Evolutionary conservation across 2,888 invertebrate genomes (phyloP), one percentile per base, ranked within the genome.

Genomic region (Lydus trimaculatus): DNA sequence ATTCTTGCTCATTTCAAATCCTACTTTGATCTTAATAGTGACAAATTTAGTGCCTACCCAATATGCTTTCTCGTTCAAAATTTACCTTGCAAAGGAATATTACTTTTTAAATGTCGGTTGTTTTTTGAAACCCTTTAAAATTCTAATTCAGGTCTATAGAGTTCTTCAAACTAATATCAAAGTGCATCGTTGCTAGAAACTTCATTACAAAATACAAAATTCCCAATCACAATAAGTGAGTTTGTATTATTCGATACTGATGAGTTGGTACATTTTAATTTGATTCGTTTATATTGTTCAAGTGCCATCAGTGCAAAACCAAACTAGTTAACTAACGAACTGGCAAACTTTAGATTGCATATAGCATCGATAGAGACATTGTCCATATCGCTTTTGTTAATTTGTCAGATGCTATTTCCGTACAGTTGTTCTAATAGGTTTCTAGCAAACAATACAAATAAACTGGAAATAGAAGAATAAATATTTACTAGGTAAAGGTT

Each of bases 401-500:
- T 66, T 66, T 66, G 59, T 60, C 33, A 39, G 61, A 31, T 36
- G 61, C 69, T 65, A 69, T 65, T 69, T 65, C 65, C 65, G 65
- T 62, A 25, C 69, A 62, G 59, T 7, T 58, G 58, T 68, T 68
- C 62, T 68, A 68, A 68, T 68, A 62, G 62, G 52, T 68, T 68
- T 64, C 28, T 28, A 62, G 59, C 63, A 52, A 65, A 65, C 63
- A 64, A 52, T 52, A 60, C 67, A 69, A 69, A 69, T 69, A 69
- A 65, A 60, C 65, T 58, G 39, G 48, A 65, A 69, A 65, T 65
- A 63, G 58, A 48, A n/a, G 69, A 23, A 65, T 69, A 69, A 69
- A 69, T 65, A 69, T 69, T 69, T 69, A 69, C 65, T 61, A 68
- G 61, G 64, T 61, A 33, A 61, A 58, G 64, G 58, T 61, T 58